These are phyloP conservation scores for Achroia grisella DNA, from an alignment of 1,140 invertebrate genomes.

Conservation along the genomic window DNA sequence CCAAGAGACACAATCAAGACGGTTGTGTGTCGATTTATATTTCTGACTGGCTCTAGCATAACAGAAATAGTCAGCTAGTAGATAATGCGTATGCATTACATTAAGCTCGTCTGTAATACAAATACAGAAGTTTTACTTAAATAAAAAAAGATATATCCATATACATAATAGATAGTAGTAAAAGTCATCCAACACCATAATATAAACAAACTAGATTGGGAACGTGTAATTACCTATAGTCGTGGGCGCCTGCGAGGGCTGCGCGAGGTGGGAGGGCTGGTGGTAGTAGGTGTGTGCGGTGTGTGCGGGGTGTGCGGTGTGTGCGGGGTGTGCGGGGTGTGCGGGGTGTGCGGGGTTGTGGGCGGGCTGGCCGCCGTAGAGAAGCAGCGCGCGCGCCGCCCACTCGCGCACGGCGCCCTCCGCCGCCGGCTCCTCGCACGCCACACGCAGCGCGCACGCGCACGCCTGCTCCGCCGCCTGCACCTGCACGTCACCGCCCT, in stretches of 20 bases:
- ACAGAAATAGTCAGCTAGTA: no score
- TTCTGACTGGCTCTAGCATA: no score
- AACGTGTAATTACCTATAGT: conserved; percentile 25
- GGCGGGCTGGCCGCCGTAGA: conserved; percentile 88
- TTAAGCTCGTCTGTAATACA: no score
- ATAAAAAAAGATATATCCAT: no score
- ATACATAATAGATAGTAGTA: no score
- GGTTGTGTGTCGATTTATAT: no score
- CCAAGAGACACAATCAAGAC: no score
- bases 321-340: conserved; percentile 21
- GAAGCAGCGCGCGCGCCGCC: conserved; percentile 93
- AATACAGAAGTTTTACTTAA: no score
- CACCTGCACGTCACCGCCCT: conserved; percentile 54
- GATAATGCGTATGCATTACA: no score
- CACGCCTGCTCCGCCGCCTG: conserved; percentile 91
- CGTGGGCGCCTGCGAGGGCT: conserved; percentile 34
- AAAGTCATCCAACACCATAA: no score
- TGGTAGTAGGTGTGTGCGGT: conserved; percentile 35
- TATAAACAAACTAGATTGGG: no score
- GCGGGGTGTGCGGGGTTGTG: conserved; percentile 21
- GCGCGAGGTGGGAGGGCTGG: conserved; percentile 10
- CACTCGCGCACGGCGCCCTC: conserved; percentile 81
- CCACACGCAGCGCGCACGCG: conserved; percentile 89
- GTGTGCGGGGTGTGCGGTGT: conserved; percentile 12
- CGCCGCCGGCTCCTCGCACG: conserved; percentile 85